Evolutionary conservation across 2,888 invertebrate species (phyloP), one percentile per base, ranked within the genome.

Genomic region (Ischnus inquisitorius): DNA sequence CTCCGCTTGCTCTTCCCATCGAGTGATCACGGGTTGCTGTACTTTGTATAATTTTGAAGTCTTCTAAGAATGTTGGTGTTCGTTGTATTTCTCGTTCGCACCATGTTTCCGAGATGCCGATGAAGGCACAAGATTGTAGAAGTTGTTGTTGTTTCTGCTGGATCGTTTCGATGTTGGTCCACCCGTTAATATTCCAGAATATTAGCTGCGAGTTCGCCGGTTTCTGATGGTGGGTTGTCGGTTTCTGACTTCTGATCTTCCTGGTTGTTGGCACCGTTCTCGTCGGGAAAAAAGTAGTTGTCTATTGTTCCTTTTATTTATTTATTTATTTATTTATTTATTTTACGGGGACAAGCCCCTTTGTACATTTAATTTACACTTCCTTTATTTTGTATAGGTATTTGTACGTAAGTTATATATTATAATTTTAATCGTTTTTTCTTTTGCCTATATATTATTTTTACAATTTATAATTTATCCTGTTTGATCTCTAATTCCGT

Each of bases 81-180:
- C 34, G 8, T 16, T 16, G 10, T 39, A 64, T 10, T 16, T 41
- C 64, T 3, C 16, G 19, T 6, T 34, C 64, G 0, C 8, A 8
- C 64, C 64, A 64, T 41, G 64, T 64, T 41, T 64, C 41, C 16
- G 64, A 34, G 4, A 64, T 41, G 2, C 64, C 64, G 19, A 64
- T 39, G 1, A 64, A 34, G 0, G 28, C 64, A 16, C 64, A 39
- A 39, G 39, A 64, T 39, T 16, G 64, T 16, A 64, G n/a, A 19
- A 39, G 16, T 0, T 64, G 28, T 19, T 34, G 41, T 34, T 64
- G 39, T 8, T 34, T 6, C 16, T 19, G 64, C 6, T 64, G 34
- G 3, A 39, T n/a, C 8, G 28, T 10, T 34, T 34, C 34, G 16
- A 64, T 28, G 39, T 64, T 64, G 41, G n/a, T 39, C 34, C 34